These are phyloP conservation scores for Sporophila hypoxantha DNA, from an alignment of 2,113 vertebrate genomes.

Conservation along the genomic window DNA sequence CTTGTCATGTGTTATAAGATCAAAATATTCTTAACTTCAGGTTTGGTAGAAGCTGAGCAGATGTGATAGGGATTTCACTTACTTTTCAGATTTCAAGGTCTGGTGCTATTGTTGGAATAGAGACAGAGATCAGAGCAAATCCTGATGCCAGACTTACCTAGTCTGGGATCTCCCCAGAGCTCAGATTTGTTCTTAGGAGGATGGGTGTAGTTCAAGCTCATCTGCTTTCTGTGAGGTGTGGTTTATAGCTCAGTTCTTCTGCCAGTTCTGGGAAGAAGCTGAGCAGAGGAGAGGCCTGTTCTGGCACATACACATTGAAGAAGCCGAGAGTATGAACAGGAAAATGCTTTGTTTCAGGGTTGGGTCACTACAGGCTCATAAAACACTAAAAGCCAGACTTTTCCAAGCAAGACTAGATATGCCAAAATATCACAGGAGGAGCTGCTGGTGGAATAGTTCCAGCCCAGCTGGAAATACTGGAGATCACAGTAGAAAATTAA, in stretches of 20 bases:
- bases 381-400: background rate
- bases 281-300: background rate
- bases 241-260: background rate
- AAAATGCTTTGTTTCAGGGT: constrained; percentile 6
- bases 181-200: background rate
- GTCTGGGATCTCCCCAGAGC: background rate
- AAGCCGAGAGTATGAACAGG: background rate
- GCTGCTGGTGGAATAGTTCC: constrained; percentile 21
- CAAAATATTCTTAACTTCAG: background rate
- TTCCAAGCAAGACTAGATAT: background rate
- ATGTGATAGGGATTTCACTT: background rate
- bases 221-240: background rate
- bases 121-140: background rate
- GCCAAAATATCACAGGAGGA: background rate
- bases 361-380: background rate
- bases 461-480: constrained; percentile 22
- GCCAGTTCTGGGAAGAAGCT: background rate
- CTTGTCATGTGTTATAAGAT: background rate
- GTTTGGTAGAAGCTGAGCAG: background rate
- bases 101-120: background rate
- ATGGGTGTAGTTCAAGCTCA: background rate
- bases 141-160: background rate
- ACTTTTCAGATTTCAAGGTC: background rate
- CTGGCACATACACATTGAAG: background rate
- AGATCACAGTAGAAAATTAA: background rate